These are phyloP conservation scores for Eristalis intricaria DNA, from an alignment of 2,888 invertebrate species.

Conservation along the genomic window DNA sequence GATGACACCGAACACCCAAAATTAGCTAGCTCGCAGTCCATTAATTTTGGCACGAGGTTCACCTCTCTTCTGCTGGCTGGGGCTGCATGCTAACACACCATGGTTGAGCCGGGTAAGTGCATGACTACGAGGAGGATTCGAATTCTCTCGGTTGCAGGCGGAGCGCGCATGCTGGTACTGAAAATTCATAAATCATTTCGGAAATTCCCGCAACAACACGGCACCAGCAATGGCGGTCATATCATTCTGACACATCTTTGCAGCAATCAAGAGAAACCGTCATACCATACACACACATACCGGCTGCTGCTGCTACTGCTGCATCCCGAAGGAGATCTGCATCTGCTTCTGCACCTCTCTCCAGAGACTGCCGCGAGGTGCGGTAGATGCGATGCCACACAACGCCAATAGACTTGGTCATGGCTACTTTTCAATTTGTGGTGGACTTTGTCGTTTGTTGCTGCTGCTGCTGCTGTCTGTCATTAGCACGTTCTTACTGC, in stretches of 20 bases:
- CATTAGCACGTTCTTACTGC: slow-evolving; percentile 55
- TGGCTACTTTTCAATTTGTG: slow-evolving; percentile 56
- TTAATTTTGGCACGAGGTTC: slow-evolving; percentile 63
- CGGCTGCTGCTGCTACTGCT: background rate
- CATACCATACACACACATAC: slow-evolving; percentile 35
- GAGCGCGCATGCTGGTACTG: slow-evolving; percentile 34
- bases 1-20: slow-evolving; percentile 52
- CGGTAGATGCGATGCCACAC: slow-evolving; percentile 11
- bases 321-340: slow-evolving; percentile 53
- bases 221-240: slow-evolving; percentile 60
- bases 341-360: slow-evolving; percentile 40
- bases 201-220: slow-evolving; percentile 52
- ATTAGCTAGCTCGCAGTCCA: slow-evolving; percentile 50
- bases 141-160: slow-evolving; percentile 32
- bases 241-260: slow-evolving; percentile 67
- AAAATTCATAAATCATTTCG: slow-evolving; percentile 69
- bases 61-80: slow-evolving; percentile 43
- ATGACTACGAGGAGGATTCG: slow-evolving; percentile 44
- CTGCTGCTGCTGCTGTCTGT: slow-evolving; percentile 16
- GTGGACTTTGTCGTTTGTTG: slow-evolving; percentile 39
- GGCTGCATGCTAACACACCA: slow-evolving; percentile 41
- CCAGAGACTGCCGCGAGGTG: slow-evolving; percentile 4
- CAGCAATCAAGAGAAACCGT: slow-evolving; percentile 66
- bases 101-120: slow-evolving; percentile 29
- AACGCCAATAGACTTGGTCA: slow-evolving; percentile 45